Conservation (phyloP, 2,888 invertebrate species). For the Metopia argyrocephala region DNA sequence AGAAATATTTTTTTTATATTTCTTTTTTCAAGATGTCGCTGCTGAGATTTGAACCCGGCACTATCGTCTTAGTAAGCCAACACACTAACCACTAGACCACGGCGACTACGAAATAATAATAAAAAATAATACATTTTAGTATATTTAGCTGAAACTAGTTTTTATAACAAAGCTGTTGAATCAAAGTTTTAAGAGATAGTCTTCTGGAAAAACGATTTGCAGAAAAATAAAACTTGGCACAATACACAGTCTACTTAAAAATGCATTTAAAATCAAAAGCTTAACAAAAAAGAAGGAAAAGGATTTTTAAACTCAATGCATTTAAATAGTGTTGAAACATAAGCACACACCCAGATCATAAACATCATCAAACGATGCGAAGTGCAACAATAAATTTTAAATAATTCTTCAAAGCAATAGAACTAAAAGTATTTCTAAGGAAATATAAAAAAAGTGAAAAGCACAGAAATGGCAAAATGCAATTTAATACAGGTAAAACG, state of each 20-base stretch:
- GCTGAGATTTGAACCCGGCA: no score
- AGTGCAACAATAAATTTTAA: constrained; percentile 58
- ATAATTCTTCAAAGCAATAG: no score
- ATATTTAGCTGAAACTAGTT: not conserved
- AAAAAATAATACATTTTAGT: no score
- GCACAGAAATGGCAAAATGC: constrained; percentile 26
- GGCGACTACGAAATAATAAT: no score
- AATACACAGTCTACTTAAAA: constrained; percentile 31
- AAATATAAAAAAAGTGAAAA: constrained; percentile 1
- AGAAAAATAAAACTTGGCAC: constrained; percentile 44
- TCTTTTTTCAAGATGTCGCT: no score
- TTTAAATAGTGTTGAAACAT: no score
- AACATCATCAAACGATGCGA: constrained; percentile 37
- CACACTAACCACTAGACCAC: no score
- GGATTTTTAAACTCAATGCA: constrained; percentile 35
- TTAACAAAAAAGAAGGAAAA: constrained; percentile 23
- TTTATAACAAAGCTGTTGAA: constrained; percentile 5
- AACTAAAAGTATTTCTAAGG: no score
- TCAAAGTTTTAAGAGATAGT: not conserved
- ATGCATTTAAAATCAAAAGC: constrained; percentile 52
- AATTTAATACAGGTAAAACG: constrained; percentile 43
- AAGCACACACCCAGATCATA: no score
- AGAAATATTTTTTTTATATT: no score
- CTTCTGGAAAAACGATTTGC: not conserved
- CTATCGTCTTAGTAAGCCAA: no score